A percentile compares a stretch with the other conserved stretches of the same genome.
Evolutionary conservation across 2,797 vertebrate genomes (phyloP).

Genomic region (Sebastolobus altivelis): DNA sequence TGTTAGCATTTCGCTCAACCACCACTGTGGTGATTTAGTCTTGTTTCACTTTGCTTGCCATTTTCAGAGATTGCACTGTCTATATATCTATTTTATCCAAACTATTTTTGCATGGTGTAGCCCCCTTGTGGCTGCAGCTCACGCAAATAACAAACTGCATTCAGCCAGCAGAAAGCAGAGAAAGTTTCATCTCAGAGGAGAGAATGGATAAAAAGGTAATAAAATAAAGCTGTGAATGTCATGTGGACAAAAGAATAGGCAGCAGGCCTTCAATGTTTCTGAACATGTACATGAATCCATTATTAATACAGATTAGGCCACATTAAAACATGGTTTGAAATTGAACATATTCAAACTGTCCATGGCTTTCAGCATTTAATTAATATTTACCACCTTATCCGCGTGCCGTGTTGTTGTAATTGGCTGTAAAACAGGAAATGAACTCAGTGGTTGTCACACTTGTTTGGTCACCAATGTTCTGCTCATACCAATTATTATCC

Average conservation of each 20-base stretch:
- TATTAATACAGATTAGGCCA: background rate
- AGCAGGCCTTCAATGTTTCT: background rate
- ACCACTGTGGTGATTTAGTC: background rate
- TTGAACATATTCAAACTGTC: background rate
- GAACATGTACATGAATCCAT: background rate
- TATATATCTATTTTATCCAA: background rate
- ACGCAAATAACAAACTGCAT: background rate
- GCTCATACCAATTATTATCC: constrained; percentile 13
- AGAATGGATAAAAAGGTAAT: background rate
- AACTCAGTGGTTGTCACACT: constrained; percentile 27
- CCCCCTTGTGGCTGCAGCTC: constrained; percentile 17
- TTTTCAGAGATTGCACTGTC: background rate
- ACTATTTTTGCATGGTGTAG: constrained; percentile 8
- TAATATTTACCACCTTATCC: constrained; percentile 10
- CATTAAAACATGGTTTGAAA: background rate
- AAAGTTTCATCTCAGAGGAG: background rate
- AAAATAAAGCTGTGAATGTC: constrained; percentile 5
- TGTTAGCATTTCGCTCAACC: background rate
- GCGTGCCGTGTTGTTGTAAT: constrained; percentile 12
- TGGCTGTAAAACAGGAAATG: constrained; percentile 49
- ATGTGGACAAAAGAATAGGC: background rate
- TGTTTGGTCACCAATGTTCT: constrained; percentile 30
- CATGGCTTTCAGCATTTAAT: background rate
- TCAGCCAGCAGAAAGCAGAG: background rate
- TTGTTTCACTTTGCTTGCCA: background rate